Conservation (phyloP, 2,888 invertebrate species). For the Drosophila testacea region DNA sequence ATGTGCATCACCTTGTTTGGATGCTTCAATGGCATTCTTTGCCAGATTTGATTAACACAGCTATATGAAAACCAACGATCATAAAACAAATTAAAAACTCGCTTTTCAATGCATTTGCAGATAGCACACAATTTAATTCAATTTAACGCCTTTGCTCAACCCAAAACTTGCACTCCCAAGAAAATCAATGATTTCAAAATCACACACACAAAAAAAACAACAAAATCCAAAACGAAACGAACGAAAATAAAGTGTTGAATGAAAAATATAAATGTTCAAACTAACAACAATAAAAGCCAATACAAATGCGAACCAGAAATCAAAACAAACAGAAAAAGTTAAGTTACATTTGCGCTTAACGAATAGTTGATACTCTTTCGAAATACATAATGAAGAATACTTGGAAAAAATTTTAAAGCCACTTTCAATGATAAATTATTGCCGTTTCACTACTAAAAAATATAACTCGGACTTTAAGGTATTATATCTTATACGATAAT, state of each 20-base stretch:
- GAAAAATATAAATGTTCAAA: conserved; percentile 35
- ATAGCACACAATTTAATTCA: conserved; percentile 55
- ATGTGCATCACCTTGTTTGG: conserved; percentile 4
- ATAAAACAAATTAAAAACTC: conserved; percentile 7
- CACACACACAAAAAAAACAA: conserved; percentile 6
- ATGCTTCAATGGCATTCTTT: conserved; percentile 28
- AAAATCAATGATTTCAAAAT: conserved; percentile 52
- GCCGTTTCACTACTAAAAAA: neutral
- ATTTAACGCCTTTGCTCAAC: conserved; percentile 42
- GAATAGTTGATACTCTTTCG: conserved; percentile 25
- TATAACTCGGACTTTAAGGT: neutral
- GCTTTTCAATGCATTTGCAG: conserved; percentile 33
- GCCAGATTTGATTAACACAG: conserved; percentile 40
- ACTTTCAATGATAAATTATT: neutral
- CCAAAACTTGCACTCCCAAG: conserved; percentile 25
- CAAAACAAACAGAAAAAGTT: conserved; percentile 17
- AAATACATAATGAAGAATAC: neutral
- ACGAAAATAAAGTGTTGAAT: conserved; percentile 43
- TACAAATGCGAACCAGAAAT: conserved; percentile 24
- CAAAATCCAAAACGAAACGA: conserved; percentile 25
- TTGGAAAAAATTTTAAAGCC: neutral
- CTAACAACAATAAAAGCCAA: conserved; percentile 31
- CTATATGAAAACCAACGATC: conserved; percentile 25
- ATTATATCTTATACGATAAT: too few relatives aligned
- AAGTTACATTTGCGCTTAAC: neutral